Conservation (phyloP, 2,888 invertebrate genomes). For the Abrostola tripartita region DNA sequence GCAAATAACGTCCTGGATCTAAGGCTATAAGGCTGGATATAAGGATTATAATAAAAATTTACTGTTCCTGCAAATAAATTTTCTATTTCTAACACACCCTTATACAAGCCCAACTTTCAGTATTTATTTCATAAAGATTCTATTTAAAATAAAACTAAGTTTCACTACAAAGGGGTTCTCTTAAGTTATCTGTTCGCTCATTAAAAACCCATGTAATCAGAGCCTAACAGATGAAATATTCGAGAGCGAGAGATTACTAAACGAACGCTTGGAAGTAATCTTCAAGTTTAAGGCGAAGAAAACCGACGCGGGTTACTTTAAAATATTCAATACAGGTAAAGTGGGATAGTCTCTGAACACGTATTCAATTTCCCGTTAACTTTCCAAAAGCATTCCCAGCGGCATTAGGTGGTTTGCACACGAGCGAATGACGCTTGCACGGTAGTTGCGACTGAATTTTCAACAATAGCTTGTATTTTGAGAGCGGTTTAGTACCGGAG, state of each 20-base stretch:
- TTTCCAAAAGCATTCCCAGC: slow-evolving; percentile 22
- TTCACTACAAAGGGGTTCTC: slow-evolving; percentile 2
- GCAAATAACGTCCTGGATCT: too few relatives aligned
- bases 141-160: not conserved
- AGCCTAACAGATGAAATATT: slow-evolving; percentile 44
- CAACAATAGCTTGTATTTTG: not conserved
- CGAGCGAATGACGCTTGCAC: not conserved
- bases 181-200: slow-evolving; percentile 21
- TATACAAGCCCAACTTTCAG: not conserved
- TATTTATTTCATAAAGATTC: not conserved
- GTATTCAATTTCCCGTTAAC: slow-evolving; percentile 50
- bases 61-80: too few relatives aligned
- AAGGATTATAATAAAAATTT: too few relatives aligned
- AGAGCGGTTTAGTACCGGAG: not conserved
- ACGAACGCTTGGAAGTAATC: slow-evolving; percentile 29
- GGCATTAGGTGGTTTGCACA: not conserved
- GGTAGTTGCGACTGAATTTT: slow-evolving; percentile 13
- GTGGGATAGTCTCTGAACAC: slow-evolving; percentile 45
- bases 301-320: slow-evolving; percentile 23
- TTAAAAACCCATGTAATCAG: slow-evolving; percentile 48
- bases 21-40: too few relatives aligned
- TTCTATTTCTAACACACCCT: not conserved
- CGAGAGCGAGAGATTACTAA: slow-evolving; percentile 31
- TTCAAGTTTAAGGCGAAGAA: slow-evolving; percentile 26
- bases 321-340: slow-evolving; percentile 53